phyloP scores from a whole-genome alignment of 2,113 vertebrate genomes.

The Elephas maximus region DNA sequence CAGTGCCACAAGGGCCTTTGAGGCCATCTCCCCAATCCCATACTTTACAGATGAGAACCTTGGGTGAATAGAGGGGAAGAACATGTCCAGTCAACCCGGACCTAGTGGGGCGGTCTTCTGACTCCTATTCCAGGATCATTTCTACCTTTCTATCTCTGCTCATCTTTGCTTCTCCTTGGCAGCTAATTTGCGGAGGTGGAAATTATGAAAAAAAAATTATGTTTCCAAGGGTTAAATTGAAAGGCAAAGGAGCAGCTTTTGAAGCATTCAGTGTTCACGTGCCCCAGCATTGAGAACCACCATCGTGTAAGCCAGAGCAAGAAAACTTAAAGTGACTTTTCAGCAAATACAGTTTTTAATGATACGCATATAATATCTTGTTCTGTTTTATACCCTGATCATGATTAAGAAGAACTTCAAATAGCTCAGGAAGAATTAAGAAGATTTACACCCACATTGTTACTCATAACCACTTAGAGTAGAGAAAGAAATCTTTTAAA shows the following conservation, averaged over 20 bases:
- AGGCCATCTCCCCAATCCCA: neutral
- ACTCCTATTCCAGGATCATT: neutral
- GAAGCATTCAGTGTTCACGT: neutral
- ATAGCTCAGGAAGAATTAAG: constrained; percentile 81
- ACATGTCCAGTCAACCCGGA: neutral
- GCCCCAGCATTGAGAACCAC: neutral
- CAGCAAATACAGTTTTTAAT: constrained; percentile 73
- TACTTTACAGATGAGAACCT: constrained; percentile 15
- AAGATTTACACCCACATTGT: constrained; percentile 80
- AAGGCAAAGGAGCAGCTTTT: neutral
- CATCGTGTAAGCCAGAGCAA: constrained; percentile 51
- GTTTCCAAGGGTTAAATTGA: neutral
- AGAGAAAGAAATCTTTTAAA: constrained; percentile 80
- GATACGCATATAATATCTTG: constrained; percentile 72
- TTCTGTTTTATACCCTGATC: constrained; percentile 73
- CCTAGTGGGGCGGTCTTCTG: neutral
- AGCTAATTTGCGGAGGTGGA: constrained; percentile 17
- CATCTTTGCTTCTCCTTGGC: neutral
- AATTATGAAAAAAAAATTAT: neutral
- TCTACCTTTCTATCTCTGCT: neutral
- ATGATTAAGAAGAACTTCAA: constrained; percentile 80
- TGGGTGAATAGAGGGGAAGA: neutral
- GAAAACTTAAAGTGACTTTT: constrained; percentile 74
- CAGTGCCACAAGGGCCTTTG: neutral
- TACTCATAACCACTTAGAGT: constrained; percentile 79